Base-by-base conservation (phyloP, 2,888 invertebrate genomes). In the Mactromeris polynyma region DNA sequence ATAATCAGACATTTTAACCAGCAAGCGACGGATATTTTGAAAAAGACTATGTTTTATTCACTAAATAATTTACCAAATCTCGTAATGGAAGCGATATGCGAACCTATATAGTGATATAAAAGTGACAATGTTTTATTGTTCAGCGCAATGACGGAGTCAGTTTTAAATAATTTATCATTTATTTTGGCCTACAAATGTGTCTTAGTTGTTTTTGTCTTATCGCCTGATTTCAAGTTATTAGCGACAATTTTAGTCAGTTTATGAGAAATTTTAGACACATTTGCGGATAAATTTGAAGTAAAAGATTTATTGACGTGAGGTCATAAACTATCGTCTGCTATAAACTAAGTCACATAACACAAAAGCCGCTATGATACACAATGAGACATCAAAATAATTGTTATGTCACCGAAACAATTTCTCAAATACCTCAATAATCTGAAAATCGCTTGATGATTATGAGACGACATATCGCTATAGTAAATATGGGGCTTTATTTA, bases 311-410 rank as follows among this genome's bases (percentile, higher is more conserved):
- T 69, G 2, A 81, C 36, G 11, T 58, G 21, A 81, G 64, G 82
- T 82, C 82, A 82, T 26, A 64, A 36, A 64, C 82, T 82, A 36
- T 26, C 36, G 64, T 82, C 82, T 82, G 64, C 21, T 82, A 82
- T 82, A 82, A 82, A 82, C 82, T 17, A 33, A 33, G 73, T 73
- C 73, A 73, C 31, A 73, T 73, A 73, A 9, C 36, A 36, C 17
- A 14, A 33, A 73, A 36, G 26, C 73, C 33, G 9, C 17, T 33
- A 17, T 36, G 36, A 33, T 73, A 73, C 36, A 73, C 33, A 73
- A 73, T 73, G 73, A 73, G 33, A 73, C 73, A 73, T 19, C 73
- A 73, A 73, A 64, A 64, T 17, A 17, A 3, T 17, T 46, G 6
- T 46, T 64, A 26, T 64, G 26, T 2, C 58, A 9, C 21, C n/a